phyloP scores from a whole-genome alignment of 1,140 invertebrate species.

The Bactericera cockerelli region DNA sequence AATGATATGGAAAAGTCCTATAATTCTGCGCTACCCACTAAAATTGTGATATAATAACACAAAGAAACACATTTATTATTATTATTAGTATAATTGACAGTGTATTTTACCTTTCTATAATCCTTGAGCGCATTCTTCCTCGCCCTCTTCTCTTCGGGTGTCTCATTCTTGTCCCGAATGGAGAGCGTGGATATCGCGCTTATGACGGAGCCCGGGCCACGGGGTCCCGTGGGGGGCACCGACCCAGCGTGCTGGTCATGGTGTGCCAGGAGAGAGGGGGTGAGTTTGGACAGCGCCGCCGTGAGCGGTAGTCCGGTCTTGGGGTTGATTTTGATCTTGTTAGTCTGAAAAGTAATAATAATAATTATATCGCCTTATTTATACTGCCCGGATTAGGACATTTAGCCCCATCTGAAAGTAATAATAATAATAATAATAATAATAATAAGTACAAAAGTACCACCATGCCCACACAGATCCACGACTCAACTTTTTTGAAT shows the following conservation, averaged over 20 bases:
- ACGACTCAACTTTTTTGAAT: too few species aligned
- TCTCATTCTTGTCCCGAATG: slow-evolving; percentile 65
- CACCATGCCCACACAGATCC: too few species aligned
- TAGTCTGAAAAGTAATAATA: slow-evolving; percentile 16
- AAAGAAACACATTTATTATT: too few species aligned
- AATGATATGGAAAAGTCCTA: too few species aligned
- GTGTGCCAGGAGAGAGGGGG: slow-evolving; percentile 39
- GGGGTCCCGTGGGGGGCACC: slow-evolving; percentile 31
- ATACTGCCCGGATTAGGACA: too few species aligned
- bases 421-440: too few species aligned
- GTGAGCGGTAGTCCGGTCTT: slow-evolving; percentile 56
- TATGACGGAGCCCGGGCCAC: slow-evolving; percentile 45
- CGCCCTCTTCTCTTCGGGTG: slow-evolving; percentile 56
- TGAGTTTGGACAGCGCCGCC: slow-evolving; percentile 37
- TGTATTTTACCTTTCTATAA: slow-evolving; percentile 53
- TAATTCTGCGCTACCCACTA: too few species aligned
- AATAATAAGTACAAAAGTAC: too few species aligned
- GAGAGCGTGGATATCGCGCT: slow-evolving; percentile 51
- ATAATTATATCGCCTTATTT: too few species aligned
- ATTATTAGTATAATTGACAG: too few species aligned
- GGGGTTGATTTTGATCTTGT: slow-evolving; percentile 50
- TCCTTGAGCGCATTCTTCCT: slow-evolving; percentile 71
- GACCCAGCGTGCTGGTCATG: slow-evolving; percentile 20
- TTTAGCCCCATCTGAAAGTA: too few species aligned
- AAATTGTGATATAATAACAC: too few species aligned